These are phyloP conservation scores for Sinella curviseta DNA, from an alignment of 1,140 invertebrate species.

Conservation along the genomic window DNA sequence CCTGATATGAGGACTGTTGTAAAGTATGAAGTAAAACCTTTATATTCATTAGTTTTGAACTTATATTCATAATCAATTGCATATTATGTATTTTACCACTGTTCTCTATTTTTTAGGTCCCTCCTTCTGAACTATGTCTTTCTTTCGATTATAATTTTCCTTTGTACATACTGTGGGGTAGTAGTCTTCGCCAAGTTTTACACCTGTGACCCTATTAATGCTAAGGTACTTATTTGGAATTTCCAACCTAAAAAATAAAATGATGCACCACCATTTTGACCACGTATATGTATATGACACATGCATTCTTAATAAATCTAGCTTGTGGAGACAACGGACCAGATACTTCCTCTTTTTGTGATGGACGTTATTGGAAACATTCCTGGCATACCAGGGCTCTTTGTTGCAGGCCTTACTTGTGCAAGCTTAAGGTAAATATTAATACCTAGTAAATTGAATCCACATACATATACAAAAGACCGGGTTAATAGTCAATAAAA, in stretches of 20 bases:
- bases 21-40: no score
- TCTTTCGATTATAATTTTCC: slow-evolving; percentile 56
- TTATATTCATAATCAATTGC: no score
- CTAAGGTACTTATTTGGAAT: slow-evolving; percentile 54
- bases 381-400: slow-evolving; percentile 74
- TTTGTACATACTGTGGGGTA: slow-evolving; percentile 69
- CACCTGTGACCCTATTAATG: slow-evolving; percentile 56
- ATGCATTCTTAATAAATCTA: slow-evolving; percentile 46
- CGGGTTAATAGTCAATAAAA: no score
- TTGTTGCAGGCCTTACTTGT: slow-evolving; percentile 64
- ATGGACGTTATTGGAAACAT: slow-evolving; percentile 69
- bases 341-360: slow-evolving; percentile 69
- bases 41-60: no score
- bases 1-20: background rate
- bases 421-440: slow-evolving; percentile 11
- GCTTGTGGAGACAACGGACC: slow-evolving; percentile 65
- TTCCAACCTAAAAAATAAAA: no score
- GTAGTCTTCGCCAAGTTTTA: slow-evolving; percentile 67
- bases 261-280: no score
- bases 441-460: slow-evolving; percentile 31
- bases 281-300: background rate
- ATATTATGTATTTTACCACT: no score
- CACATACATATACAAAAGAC: slow-evolving; percentile 12
- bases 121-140: slow-evolving; percentile 55
- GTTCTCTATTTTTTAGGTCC: slow-evolving; percentile 42